Conservation (phyloP, 1,140 invertebrate genomes). For the Ceratina japonica region DNA sequence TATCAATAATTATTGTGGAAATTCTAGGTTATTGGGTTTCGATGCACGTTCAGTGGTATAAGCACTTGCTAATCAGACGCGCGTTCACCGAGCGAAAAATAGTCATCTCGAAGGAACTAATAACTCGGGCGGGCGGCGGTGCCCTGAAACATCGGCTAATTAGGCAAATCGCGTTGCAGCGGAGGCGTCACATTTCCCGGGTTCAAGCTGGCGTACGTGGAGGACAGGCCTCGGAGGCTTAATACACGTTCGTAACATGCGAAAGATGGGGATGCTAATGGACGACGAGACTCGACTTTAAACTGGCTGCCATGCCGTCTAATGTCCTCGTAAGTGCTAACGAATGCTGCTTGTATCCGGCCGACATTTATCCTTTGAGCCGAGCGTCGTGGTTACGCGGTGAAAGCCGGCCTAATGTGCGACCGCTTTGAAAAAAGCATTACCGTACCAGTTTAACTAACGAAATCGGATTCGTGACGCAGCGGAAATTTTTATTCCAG, state of each 20-base stretch:
- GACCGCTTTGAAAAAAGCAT: constrained; percentile 31
- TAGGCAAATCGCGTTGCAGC: constrained; percentile 45
- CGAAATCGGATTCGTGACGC: neutral
- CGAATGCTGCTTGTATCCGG: constrained; percentile 58
- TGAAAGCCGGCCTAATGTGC: constrained; percentile 31
- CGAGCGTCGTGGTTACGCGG: constrained; percentile 53
- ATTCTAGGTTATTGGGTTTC: neutral
- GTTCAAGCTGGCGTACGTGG: constrained; percentile 15
- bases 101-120: neutral
- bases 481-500: neutral
- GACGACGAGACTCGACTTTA: constrained; percentile 49
- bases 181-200: constrained; percentile 36
- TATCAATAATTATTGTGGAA: too few relatives aligned
- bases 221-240: constrained; percentile 36
- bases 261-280: constrained; percentile 59
- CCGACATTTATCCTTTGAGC: constrained; percentile 62
- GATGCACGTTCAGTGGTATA: neutral
- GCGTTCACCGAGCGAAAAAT: neutral
- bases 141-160: constrained; percentile 37
- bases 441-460: neutral
- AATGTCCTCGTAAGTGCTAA: constrained; percentile 62
- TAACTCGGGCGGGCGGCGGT: neutral
- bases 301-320: constrained; percentile 57
- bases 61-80: neutral
- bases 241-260: constrained; percentile 56